Base-by-base conservation (phyloP, 2,113 vertebrate genomes). In the Ancistrus triradiatus region DNA sequence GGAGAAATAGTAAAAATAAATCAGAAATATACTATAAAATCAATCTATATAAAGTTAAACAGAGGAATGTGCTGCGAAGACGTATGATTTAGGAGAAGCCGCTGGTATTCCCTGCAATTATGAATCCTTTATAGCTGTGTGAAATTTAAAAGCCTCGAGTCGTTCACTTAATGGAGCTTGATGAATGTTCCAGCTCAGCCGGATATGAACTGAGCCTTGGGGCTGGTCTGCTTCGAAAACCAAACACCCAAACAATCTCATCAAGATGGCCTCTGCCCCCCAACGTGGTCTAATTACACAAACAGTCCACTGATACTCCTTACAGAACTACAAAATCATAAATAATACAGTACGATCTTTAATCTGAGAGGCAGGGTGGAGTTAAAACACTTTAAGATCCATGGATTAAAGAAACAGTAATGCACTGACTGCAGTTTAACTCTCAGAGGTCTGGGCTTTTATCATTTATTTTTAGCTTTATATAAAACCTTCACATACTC, bases 171-270 rank as follows among this genome's bases (percentile, higher is more conserved):
- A 47, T 56, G 51, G 62, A 46, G 27, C 27, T 5, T 38, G 33
- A 25, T 47, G 42, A 56, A 19, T 47, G 63, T 25, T 37, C 43
- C 40, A 38, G 40, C 19, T n/a, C 7, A 18, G 63, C 13, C n/a
- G 14, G 19, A 65, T 31, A 35, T 47, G 62, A 65, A 42, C 27
- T 13, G 51, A 2, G 28, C 21, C 42, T 37, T 14, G 25, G 22
- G 19, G 24, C 2, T 42, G 22, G 17, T 38, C 9, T 10, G 27
- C 15, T 59, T 1, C 42, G 31, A 31, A 25, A 44, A 27, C 17
- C 4, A 7, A 9, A 46, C 8, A 22, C 14, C 13, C 55, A 43
- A 44, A n/a, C 25, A 53, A 27, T 8, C 49, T n/a, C 35, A 28
- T 28, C 24, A 22, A 8, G 50, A 15, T 44, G 22, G 49, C 24